Evolutionary conservation across 2,113 vertebrate genomes (phyloP).

Genomic region (Theristicus caerulescens): DNA sequence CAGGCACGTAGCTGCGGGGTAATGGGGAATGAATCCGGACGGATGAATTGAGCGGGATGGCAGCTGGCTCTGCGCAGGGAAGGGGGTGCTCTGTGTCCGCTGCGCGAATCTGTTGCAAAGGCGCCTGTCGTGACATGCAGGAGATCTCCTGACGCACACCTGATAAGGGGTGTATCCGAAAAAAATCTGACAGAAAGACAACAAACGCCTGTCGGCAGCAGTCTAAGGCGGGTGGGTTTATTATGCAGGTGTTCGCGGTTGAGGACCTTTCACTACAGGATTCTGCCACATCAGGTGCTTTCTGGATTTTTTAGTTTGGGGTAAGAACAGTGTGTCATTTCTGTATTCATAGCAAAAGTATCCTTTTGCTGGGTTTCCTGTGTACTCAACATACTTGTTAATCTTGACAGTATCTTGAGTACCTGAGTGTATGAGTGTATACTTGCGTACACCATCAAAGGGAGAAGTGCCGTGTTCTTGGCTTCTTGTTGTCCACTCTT

Average conservation of each 20-base stretch:
- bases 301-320: background rate
- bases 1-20: fast-evolving
- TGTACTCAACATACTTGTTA: background rate
- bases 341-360: background rate
- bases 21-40: background rate
- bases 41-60: background rate
- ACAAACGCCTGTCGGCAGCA: fast-evolving
- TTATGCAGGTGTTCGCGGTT: background rate
- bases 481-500: background rate
- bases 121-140: fast-evolving
- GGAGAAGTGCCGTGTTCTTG: background rate
- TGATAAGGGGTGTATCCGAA: background rate
- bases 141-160: background rate
- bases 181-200: background rate
- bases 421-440: background rate
- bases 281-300: background rate
- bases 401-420: background rate
- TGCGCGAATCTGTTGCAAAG: background rate
- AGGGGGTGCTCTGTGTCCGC: background rate
- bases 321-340: background rate
- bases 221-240: background rate
- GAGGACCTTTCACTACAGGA: background rate
- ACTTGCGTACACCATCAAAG: background rate
- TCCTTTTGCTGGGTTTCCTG: background rate
- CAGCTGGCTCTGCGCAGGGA: background rate